Percentiles rank a stretch among this genome's conserved stretches.
These are phyloP conservation scores for Mobula hypostoma DNA, from an alignment of 2,113 vertebrate genomes.

Conservation along the genomic window DNA sequence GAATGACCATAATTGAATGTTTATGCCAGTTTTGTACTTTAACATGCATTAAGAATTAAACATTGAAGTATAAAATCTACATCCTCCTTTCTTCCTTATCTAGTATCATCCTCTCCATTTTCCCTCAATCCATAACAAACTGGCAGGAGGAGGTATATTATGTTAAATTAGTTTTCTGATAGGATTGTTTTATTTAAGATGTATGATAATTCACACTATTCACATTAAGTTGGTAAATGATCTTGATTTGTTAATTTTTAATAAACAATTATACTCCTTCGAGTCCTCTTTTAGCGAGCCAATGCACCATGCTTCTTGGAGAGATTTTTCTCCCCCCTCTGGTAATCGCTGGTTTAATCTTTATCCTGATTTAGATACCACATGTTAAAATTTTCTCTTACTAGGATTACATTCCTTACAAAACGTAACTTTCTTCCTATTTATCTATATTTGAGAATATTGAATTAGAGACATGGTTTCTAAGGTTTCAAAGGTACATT, in stretches of 20 bases:
- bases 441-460: neutral
- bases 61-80: too few species aligned
- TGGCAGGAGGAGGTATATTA: neutral
- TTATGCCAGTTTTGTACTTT: neutral
- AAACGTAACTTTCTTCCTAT: neutral
- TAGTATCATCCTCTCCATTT: too few species aligned
- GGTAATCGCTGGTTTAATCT: neutral
- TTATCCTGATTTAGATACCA: neutral
- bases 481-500: too few species aligned
- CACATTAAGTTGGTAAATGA: neutral
- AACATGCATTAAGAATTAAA: neutral
- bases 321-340: neutral
- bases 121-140: too few species aligned
- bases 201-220: too few species aligned
- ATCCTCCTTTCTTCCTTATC: too few species aligned
- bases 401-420: neutral
- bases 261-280: neutral
- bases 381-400: neutral
- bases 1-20: neutral
- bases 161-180: neutral
- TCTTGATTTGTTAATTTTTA: neutral
- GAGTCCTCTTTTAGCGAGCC: neutral
- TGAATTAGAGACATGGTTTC: neutral
- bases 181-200: neutral
- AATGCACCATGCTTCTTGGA: neutral